Conservation (phyloP, 2,888 invertebrate genomes). For the Leptopilina syphax region DNA sequence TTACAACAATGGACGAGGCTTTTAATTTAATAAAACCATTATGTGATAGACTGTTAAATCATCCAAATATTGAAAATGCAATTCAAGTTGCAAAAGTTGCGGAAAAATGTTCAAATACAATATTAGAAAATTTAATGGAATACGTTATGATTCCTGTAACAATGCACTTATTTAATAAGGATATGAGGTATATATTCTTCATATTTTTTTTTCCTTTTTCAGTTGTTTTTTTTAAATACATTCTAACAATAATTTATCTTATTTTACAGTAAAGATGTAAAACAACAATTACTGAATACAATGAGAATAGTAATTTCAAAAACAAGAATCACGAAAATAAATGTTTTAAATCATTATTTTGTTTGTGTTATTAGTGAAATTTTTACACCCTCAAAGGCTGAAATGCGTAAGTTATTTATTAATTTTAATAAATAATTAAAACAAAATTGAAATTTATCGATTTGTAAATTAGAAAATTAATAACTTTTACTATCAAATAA, state of each 20-base stretch:
- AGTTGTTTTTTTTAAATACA: too few relatives aligned
- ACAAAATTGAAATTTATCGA: conserved; percentile 14
- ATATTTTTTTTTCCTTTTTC: not conserved
- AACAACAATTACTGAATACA: conserved; percentile 78
- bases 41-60: conserved; percentile 78
- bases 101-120: conserved; percentile 73
- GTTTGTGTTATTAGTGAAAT: conserved; percentile 9
- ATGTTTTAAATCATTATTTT: conserved; percentile 80
- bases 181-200: conserved; percentile 62
- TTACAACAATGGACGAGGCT: not conserved
- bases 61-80: conserved; percentile 76
- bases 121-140: conserved; percentile 78
- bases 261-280: conserved; percentile 76
- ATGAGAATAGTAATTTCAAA: conserved; percentile 78
- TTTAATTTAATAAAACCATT: conserved; percentile 77
- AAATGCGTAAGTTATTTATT: not conserved
- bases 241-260: conserved; percentile 6
- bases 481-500: too few relatives aligned
- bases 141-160: conserved; percentile 79
- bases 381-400: conserved; percentile 13
- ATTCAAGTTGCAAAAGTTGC: conserved; percentile 71
- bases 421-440: not conserved
- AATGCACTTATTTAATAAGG: conserved; percentile 67
- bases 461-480: conserved; percentile 25
- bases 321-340: conserved; percentile 77